These are phyloP conservation scores for Acutogordius australiensis DNA, from an alignment of 2,888 invertebrate species.

Conservation along the genomic window DNA sequence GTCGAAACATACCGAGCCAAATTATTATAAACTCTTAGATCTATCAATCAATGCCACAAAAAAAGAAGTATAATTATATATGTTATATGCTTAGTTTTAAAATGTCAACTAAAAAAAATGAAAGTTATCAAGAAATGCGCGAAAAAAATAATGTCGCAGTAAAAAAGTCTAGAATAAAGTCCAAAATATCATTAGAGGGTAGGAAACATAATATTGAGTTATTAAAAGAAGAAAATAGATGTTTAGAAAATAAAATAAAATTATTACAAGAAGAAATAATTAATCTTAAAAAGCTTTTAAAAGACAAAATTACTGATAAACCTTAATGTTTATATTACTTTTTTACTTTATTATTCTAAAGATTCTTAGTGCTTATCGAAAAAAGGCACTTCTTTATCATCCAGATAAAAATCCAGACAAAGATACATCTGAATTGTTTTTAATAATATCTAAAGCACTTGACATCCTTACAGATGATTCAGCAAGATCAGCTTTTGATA, in stretches of 20 bases:
- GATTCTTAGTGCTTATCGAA: background rate
- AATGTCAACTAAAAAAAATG: background rate
- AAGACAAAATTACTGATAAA: background rate
- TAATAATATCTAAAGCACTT: slow-evolving; percentile 8
- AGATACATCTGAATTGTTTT: slow-evolving; percentile 7
- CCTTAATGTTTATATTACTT: background rate
- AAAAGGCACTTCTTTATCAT: background rate
- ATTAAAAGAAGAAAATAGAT: background rate
- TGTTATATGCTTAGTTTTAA: background rate
- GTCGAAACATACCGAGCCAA: background rate
- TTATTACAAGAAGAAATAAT: slow-evolving; percentile 5
- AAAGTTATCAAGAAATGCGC: slow-evolving; percentile 1
- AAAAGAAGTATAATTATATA: background rate
- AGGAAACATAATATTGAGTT: background rate
- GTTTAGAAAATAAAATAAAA: slow-evolving; percentile 5
- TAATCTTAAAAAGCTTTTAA: background rate
- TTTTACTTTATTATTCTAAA: background rate
- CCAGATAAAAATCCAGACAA: slow-evolving; percentile 3
- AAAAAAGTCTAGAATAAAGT: slow-evolving; percentile 6
- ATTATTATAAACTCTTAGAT: background rate
- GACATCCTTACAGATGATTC: slow-evolving; percentile 4
- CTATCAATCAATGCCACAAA: background rate
- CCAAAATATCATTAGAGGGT: background rate
- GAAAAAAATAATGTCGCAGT: slow-evolving; percentile 10
- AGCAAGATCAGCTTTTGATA: background rate